phyloP scores from a whole-genome alignment of 2,113 vertebrate species.

The Sus scrofa region T2T-Sscrofa CM000812.6:180327001-180327500 shows the following conservation, averaged over 20 bases:
- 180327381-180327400: neutral
- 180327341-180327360: neutral
- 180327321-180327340: neutral
- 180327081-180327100: neutral
- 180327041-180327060: neutral
- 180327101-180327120: neutral
- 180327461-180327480: neutral
- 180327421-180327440: neutral
- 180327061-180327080: neutral
- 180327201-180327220: rapidly evolving
- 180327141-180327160: neutral
- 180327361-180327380: neutral
- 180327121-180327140: neutral
- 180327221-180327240: rapidly evolving
- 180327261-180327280: too few species aligned
- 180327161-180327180: neutral
- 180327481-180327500: neutral
- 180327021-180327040: neutral
- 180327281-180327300: neutral
- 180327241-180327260: neutral
- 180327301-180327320: neutral
- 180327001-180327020: slow-evolving; percentile 50
- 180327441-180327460: neutral
- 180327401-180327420: neutral
- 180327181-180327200: neutral